Evolutionary conservation across 2,888 invertebrate species (phyloP).

Genomic region (Seira sanloemensis): DNA sequence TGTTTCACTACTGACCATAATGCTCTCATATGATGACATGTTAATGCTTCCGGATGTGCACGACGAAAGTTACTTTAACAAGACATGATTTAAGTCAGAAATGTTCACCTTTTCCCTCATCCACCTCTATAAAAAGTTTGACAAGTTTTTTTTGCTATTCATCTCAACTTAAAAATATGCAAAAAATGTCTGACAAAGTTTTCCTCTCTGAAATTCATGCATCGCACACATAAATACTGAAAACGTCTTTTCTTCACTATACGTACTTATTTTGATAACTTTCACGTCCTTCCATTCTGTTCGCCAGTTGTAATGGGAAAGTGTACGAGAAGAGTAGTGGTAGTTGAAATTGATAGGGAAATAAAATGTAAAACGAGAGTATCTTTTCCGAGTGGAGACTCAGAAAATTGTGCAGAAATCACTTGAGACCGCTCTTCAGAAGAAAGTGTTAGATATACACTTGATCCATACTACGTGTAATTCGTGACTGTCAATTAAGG

Average conservation of each 20-base stretch:
- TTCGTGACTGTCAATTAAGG: constrained; percentile 16
- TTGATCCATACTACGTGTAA: constrained; percentile 13
- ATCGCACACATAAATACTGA: neutral
- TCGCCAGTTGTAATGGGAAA: neutral
- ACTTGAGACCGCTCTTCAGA: constrained; percentile 5
- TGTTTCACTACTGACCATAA: neutral
- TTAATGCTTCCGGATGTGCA: constrained; percentile 29
- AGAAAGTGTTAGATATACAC: neutral
- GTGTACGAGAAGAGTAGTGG: neutral
- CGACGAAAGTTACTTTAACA: neutral
- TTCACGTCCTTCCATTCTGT: neutral
- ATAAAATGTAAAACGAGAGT: neutral
- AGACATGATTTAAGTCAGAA: neutral
- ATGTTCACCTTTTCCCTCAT: neutral
- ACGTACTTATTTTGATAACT: too few species aligned
- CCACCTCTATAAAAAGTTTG: constrained; percentile 5
- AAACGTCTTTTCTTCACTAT: too few species aligned
- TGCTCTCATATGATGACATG: constrained; percentile 41
- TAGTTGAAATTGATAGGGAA: neutral
- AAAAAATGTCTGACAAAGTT: neutral
- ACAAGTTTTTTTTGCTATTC: neutral
- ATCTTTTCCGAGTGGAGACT: neutral
- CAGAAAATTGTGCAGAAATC: neutral
- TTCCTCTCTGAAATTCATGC: neutral
- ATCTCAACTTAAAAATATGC: neutral